phyloP scores from a whole-genome alignment of 2,113 vertebrate species.

The Emberiza fucata region DNA sequence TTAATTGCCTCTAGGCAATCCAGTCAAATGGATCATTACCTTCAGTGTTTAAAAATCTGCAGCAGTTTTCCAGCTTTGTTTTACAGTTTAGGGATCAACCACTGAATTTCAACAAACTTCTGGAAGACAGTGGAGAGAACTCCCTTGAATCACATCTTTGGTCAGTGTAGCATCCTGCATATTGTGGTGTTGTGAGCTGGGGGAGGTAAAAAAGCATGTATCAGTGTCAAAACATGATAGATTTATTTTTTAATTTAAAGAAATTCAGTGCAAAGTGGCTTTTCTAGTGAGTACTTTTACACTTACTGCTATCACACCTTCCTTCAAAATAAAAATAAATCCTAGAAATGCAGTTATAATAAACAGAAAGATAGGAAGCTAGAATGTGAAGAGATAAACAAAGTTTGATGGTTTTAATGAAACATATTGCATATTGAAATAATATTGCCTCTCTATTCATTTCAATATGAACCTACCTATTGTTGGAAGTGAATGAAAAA shows the following conservation, averaged over 20 bases:
- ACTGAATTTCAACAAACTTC: background rate
- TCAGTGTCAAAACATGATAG: background rate
- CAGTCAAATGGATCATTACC: background rate
- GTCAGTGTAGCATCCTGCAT: background rate
- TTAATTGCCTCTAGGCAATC: background rate
- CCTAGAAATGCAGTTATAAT: background rate
- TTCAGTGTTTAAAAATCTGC: background rate
- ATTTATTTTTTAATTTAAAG: background rate
- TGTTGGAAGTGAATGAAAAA: background rate
- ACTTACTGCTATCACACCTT: background rate
- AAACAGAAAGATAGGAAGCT: background rate
- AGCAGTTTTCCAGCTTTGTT: background rate
- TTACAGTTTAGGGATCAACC: background rate
- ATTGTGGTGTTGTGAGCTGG: background rate
- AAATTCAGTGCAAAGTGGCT: background rate
- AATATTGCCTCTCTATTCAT: background rate
- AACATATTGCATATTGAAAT: background rate
- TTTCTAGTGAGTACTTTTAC: background rate
- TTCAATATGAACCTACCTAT: background rate
- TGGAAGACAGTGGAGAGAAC: background rate
- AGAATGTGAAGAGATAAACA: background rate
- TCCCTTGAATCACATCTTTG: background rate
- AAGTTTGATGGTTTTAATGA: background rate
- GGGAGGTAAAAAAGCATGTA: background rate
- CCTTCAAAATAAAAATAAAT: background rate